Base-by-base conservation (phyloP, 2,888 invertebrate genomes). In the Cataglyphis altisquamis region DNA sequence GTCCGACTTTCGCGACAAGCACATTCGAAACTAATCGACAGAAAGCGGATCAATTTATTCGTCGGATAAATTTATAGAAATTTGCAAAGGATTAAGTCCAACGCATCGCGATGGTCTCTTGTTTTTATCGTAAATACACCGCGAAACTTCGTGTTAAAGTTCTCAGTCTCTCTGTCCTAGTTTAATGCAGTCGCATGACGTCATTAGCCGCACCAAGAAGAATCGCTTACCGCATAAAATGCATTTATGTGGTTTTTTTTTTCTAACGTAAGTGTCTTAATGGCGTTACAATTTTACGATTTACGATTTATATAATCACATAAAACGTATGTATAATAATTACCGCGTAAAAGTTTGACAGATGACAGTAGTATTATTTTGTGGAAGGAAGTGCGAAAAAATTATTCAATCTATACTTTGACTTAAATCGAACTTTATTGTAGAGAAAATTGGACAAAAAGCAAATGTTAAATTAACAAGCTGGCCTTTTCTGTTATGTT, bases 401-500 rank as follows among this genome's bases (percentile, higher is more conserved):
- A 36, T 25, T 29, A 52, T 48, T 21, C 12, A 68, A 48, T 29
- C 18, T 41, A 21, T 18, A 8, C 39, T 39, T 39, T 41, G 21
- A 78, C 60, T 78, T 8, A 57, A 70, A 70, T 36, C n/a, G 3
- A 57, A 68, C 25, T 25, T 18, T 18, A 18, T 8, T 12, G 21
- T 25, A 29, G 6, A 29, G 6, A 3, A 60, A 36, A 57, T 57
- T 29, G 25, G 0, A 10, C n/a, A n/a, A 41, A n/a, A 29, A 60
- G 3, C 48, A 41, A 70, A 57, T 55, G 55, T 48, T 84, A 66
- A 77, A 81, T 68, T 84, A 67, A 74, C 82, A 89, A 84, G 67
- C 82, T 63, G 55, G 2, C 78, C 21, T 41, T 29, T 63, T 74
- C 62, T 29, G 41, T 15, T 9, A n/a, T 15, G 8, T 6, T 48